Evolutionary conservation across 2,888 invertebrate species (phyloP).

Genomic region (Morpho helenor): DNA sequence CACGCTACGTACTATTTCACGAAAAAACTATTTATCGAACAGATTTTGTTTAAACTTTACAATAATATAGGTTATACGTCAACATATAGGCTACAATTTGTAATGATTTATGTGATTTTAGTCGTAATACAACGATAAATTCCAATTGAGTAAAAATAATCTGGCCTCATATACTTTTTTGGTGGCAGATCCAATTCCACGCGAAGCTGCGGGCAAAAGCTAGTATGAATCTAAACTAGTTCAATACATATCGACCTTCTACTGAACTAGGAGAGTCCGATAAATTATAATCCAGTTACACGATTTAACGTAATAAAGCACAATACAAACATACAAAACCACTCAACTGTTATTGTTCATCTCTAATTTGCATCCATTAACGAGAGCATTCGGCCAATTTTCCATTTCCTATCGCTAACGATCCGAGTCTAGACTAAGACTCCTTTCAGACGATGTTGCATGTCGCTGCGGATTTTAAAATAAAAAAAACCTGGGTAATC

Average conservation of each 20-base stretch:
- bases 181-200: no score
- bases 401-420: constrained; percentile 28
- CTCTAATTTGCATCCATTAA: constrained; percentile 32
- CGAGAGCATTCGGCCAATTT: constrained; percentile 29
- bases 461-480: neutral
- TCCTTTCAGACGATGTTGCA: constrained; percentile 2
- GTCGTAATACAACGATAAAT: no score
- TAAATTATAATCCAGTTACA: constrained; percentile 13
- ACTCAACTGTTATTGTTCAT: constrained; percentile 17
- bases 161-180: no score
- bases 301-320: constrained; percentile 3
- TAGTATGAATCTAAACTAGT: neutral
- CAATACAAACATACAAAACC: constrained; percentile 5
- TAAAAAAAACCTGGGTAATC: no score
- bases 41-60: no score
- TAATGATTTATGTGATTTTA: no score
- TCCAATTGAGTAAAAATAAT: no score
- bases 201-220: no score
- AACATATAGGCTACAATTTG: no score
- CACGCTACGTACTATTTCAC: no score
- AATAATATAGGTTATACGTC: no score
- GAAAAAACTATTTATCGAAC: no score
- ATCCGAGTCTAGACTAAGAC: constrained; percentile 28
- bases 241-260: neutral
- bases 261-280: neutral